Evolutionary conservation across 2,888 invertebrate genomes (phyloP), one percentile per base, ranked within the genome.

Genomic region (Hesperia comma): DNA sequence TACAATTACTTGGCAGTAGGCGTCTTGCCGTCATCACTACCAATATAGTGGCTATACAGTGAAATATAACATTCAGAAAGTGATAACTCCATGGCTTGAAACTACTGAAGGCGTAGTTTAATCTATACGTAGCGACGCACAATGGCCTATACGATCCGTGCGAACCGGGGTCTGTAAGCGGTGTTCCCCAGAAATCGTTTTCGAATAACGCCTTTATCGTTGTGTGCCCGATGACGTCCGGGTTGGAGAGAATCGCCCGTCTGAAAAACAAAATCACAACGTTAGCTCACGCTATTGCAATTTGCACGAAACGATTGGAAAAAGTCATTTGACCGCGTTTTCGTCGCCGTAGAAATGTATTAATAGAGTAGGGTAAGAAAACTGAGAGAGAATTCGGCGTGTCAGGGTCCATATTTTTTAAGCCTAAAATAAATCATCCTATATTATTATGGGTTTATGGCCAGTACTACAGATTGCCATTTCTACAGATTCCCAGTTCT

Each of bases 161-260:
- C 14, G 98, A 98, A 61, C 99, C 99, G 72, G 96, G 95, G 92
- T 98, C 98, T 75, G 95, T 95, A 78, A 99, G 93, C 68, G 98
- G 97, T 51, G 99, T 99, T 60, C 99, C 99, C 99, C 99, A 99
- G 93, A 99, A 99, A 93, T 99, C 99, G 93, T 99, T 96, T 86
- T 95, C 95, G 83, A 98, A 95, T 77, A 98, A 94, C 75, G 95
- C 95, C 76, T 94, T 94, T 94, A 98, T 95, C 68, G 98, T 96
- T 70, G 97, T 96, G 77, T 95, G 95, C 70, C 97, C 96, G 79
- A 96, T 94, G 79, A 99, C 95, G 91, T 99, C 99, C 71, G 97
- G 97, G 90, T 99, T 99, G 83, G 96, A 97, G 86, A 98, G 94
- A 83, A 99, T 98, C 75, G 99, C 99, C 80, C 99, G 97, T 85